These are phyloP conservation scores for Castor canadensis DNA, from an alignment of 2,113 vertebrate genomes.

Conservation along the genomic window DNA sequence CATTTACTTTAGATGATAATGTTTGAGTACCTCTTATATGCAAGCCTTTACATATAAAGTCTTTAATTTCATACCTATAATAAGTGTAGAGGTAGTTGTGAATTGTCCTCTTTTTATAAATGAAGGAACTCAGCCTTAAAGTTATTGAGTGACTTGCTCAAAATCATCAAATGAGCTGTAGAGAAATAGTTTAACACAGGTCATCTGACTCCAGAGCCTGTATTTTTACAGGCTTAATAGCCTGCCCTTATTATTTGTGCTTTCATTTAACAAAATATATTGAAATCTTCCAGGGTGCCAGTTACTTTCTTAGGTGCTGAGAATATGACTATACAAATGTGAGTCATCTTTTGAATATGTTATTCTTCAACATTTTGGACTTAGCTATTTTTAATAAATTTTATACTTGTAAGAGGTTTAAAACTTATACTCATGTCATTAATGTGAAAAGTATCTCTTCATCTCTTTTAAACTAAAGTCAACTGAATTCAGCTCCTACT, in stretches of 20 bases:
- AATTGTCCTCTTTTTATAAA: background rate
- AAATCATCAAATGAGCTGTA: background rate
- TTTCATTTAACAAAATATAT: background rate
- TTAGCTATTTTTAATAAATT: background rate
- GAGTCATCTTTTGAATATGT: background rate
- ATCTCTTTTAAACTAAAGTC: background rate
- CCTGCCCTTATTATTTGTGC: background rate
- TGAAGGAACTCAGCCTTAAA: background rate
- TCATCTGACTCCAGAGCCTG: background rate
- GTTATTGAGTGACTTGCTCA: background rate
- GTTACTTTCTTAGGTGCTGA: background rate
- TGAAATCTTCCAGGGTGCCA: background rate
- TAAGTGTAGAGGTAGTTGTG: background rate
- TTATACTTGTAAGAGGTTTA: background rate
- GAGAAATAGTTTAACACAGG: background rate
- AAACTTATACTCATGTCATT: background rate
- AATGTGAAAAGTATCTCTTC: background rate
- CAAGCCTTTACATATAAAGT: background rate
- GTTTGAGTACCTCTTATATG: background rate
- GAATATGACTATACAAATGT: background rate
- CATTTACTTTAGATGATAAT: slow-evolving; percentile 9
- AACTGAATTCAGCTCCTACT: background rate
- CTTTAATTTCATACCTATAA: background rate
- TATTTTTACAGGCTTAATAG: background rate
- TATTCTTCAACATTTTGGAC: background rate